These are phyloP conservation scores for Erythrolamprus reginae DNA, from an alignment of 2,113 vertebrate genomes.

Conservation along the genomic window DNA sequence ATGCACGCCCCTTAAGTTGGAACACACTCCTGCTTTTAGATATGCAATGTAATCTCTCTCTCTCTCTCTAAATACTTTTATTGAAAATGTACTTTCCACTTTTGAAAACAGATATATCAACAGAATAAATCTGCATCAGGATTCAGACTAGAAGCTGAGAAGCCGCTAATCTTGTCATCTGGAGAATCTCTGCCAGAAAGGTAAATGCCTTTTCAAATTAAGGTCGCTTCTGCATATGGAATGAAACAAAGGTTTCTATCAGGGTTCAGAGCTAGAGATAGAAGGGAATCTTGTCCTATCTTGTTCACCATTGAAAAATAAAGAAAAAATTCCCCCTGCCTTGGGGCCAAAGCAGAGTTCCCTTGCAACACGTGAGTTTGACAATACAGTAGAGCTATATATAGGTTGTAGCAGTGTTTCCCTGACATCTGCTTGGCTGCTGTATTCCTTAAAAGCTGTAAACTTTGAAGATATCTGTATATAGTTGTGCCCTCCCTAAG, in stretches of 20 bases:
- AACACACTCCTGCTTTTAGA: no score
- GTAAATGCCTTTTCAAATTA: slow-evolving; percentile 34
- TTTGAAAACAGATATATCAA: slow-evolving; percentile 17
- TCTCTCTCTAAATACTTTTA: slow-evolving; percentile 3
- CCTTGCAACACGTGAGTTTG: neutral
- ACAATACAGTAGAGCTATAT: neutral
- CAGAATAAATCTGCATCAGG: neutral
- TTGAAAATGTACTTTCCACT: neutral
- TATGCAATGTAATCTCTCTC: neutral
- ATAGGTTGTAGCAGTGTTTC: neutral
- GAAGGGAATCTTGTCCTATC: neutral
- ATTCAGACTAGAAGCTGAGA: slow-evolving; percentile 28
- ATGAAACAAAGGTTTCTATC: neutral
- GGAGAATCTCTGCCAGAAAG: slow-evolving; percentile 46
- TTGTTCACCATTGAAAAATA: neutral
- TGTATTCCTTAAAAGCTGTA: neutral
- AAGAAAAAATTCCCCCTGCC: neutral
- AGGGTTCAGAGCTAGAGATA: neutral
- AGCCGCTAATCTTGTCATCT: slow-evolving; percentile 26
- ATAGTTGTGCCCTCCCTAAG: neutral
- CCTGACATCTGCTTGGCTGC: no score
- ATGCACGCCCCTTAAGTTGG: no score
- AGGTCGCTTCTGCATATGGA: neutral
- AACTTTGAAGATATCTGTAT: neutral
- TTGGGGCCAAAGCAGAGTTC: neutral